These are phyloP conservation scores for Phrynocephalus versicolor DNA, from an alignment of 2,113 vertebrate genomes.

Conservation along the genomic window DNA sequence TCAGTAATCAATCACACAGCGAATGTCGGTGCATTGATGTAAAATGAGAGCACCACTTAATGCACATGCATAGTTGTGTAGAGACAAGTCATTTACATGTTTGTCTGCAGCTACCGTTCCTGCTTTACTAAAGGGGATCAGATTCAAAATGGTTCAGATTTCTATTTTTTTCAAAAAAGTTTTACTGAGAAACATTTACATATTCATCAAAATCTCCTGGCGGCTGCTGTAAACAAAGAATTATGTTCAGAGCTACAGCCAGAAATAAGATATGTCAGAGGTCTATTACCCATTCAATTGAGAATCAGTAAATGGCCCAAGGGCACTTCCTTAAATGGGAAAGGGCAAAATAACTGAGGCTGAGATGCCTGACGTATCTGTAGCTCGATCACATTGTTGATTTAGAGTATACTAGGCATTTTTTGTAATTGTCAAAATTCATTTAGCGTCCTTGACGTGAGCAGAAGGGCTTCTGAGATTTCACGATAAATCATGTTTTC, in stretches of 20 bases:
- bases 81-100: constrained; percentile 44
- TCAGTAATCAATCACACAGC: constrained; percentile 54
- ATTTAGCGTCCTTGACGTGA: constrained; percentile 54
- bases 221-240: constrained; percentile 72
- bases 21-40: constrained; percentile 27
- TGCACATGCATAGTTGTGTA: constrained; percentile 37
- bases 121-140: constrained; percentile 65
- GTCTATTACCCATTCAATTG: constrained; percentile 67
- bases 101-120: constrained; percentile 50
- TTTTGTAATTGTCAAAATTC: constrained; percentile 63
- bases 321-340: constrained; percentile 71
- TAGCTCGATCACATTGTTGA: constrained; percentile 69
- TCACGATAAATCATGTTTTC: neutral
- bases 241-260: constrained; percentile 61
- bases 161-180: constrained; percentile 57
- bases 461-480: constrained; percentile 14
- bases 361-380: constrained; percentile 42
- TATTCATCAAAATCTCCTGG: constrained; percentile 66
- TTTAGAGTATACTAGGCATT: constrained; percentile 51
- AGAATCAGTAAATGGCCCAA: constrained; percentile 64
- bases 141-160: constrained; percentile 51
- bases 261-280: constrained; percentile 76
- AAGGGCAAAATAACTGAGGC: constrained; percentile 73
- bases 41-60: constrained; percentile 39
- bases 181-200: constrained; percentile 28